Base-by-base conservation (phyloP, 2,113 vertebrate genomes). In the Strix aluco region DNA sequence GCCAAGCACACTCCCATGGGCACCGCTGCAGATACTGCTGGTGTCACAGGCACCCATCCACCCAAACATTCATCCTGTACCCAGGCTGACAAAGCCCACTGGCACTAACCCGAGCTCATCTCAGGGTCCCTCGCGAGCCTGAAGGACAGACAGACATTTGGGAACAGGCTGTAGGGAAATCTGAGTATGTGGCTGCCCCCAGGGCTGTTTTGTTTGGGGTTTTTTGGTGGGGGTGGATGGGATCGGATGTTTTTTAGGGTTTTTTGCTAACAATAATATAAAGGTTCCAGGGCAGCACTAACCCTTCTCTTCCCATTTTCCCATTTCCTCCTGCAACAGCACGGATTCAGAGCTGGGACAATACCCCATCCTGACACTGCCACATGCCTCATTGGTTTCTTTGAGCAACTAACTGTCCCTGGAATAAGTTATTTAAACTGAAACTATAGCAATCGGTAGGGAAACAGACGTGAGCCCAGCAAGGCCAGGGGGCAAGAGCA, bases 1-100 rank as follows among this genome's bases (percentile, higher is more conserved):
- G 47, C 59, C 20, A 40, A n/a, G 32, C 3, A 0, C 2, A 0
- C 15, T n/a, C 6, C 54, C 0, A 0, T 3, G 11, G n/a, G n/a
- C 22, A 44, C 15, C 63, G 16, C 2, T 2, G 0, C 46, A 86
- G 63, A 10, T 20, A 5, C 52, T 9, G 32, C 1, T 2, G 16
- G 29, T 16, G 34, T 61, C 65, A 22, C 58, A 40, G 27, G 36
- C 49, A 63, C 26, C 51, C 59, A 30, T 30, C 6, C 62, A 13
- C 27, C 5, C 40, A 42, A 42, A 42, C 40, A 12, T 3, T 29
- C 0, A 0, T 19, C 34, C 82, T 11, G 11, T 1, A 0, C 30
- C 49, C 44, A 65, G 8, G 29, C 51, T 65, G 44, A 27, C 63
- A 46, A 6, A 36, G 44, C 29, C n/a, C n/a, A 38, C 29, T 9